Conservation (phyloP, 1,140 invertebrate genomes). For the Littorina saxatilis region DNA sequence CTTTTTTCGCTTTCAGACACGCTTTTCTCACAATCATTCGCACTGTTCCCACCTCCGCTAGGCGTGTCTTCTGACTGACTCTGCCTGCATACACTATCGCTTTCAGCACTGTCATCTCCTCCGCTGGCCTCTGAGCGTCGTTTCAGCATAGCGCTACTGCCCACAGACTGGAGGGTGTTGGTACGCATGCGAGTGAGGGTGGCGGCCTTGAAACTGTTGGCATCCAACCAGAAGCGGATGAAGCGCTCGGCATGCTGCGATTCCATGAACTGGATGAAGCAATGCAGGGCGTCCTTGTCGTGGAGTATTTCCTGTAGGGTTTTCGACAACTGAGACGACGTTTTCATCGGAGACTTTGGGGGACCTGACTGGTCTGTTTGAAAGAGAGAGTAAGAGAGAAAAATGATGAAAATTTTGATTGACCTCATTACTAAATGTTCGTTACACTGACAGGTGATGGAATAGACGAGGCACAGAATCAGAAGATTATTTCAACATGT, state of each 20-base stretch:
- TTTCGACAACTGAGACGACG: conserved; percentile 80
- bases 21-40: neutral
- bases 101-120: neutral
- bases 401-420: too few relatives aligned
- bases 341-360: conserved; percentile 36
- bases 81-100: neutral
- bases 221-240: conserved; percentile 85
- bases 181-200: conserved; percentile 64
- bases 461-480: too few relatives aligned
- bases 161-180: conserved; percentile 63
- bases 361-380: too few relatives aligned
- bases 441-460: too few relatives aligned
- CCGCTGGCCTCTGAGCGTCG: conserved; percentile 34
- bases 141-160: conserved; percentile 51
- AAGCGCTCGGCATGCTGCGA: conserved; percentile 78
- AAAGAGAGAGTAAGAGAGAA: too few relatives aligned
- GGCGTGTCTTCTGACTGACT: neutral
- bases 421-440: too few relatives aligned
- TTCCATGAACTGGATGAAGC: conserved; percentile 86
- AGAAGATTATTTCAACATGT: too few relatives aligned
- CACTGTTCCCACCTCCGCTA: neutral
- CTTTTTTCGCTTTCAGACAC: neutral
- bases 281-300: conserved; percentile 83
- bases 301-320: conserved; percentile 81
- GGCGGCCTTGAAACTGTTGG: conserved; percentile 80